Evolutionary conservation across 2,888 invertebrate species (phyloP), one percentile per base, ranked within the genome.

Genomic region (Drosophila nr. fundita): DNA sequence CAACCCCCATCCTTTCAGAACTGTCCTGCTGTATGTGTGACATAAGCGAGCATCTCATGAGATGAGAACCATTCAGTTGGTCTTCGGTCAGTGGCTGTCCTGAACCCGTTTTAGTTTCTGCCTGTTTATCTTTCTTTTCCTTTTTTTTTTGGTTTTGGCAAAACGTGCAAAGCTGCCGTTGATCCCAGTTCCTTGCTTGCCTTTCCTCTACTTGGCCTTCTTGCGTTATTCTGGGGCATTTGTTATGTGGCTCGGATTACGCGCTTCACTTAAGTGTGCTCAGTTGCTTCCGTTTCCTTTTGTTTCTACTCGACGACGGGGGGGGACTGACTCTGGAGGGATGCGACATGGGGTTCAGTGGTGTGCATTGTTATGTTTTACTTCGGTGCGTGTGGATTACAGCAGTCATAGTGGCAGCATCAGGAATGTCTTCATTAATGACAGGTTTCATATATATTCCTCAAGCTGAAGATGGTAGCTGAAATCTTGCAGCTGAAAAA

Each of bases 251-350:
- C 87, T 87, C 90, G 90, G 84, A 87, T 87, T 89, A 87, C 87
- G 90, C 90, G 87, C 90, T 87, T 90, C 90, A 87, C 87, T 87
- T 87, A 87, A 87, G 90, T 84, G 87, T 89, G 87, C 73, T 87
- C 85, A 78, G 82, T 87, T 77, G 76, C 84, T 89, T 83, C 82
- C 82, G 79, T 68, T 87, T 75, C 70, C 84, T 86, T 86, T 71
- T 83, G 69, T 74, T 69, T 66, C 66, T 53, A 30, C 50, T 53
- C 38, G 29, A 34, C 15, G 27, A 7, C 13, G 34, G n/a, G 34
- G 57, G 34, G 13, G 48, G 50, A 2, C 18, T 53, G 40, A 24
- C 27, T 50, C 50, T 57, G 52, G 52, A 55, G 34, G 61, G 27
- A 49, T 60, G 57, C 52, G 48, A 30, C 48, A 45, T 38, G 70